These are phyloP conservation scores for Ceratina calcarata DNA, from an alignment of 1,140 invertebrate species.

Conservation along the genomic window DNA sequence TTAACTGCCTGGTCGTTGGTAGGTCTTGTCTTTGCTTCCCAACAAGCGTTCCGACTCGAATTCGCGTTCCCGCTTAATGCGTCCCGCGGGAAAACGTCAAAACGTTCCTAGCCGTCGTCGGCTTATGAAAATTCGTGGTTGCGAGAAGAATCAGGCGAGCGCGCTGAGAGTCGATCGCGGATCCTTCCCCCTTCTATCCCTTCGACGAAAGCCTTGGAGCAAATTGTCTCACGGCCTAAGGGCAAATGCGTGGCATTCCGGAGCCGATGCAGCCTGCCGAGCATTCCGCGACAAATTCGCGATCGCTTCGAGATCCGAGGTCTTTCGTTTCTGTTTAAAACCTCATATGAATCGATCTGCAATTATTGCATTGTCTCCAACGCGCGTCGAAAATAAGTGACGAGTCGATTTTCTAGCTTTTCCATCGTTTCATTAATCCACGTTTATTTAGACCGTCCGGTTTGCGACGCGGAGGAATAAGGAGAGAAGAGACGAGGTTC, in stretches of 20 bases:
- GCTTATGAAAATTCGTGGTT: no score
- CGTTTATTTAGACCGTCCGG: background rate
- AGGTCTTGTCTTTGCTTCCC: constrained; percentile 3
- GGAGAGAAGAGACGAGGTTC: background rate
- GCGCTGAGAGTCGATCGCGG: background rate
- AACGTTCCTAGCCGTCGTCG: no score
- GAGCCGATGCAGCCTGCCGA: background rate
- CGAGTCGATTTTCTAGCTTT: background rate
- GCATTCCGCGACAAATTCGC: background rate
- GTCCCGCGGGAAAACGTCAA: background rate
- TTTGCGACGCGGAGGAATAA: background rate
- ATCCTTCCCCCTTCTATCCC: background rate
- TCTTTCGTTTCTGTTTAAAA: background rate
- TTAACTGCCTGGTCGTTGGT: constrained; percentile 4
- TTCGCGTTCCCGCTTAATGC: background rate
- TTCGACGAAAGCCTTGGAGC: background rate
- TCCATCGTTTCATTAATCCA: no score
- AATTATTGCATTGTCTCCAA: no score
- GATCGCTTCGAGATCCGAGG: background rate
- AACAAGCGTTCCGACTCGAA: background rate
- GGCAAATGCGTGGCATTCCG: constrained; percentile 18
- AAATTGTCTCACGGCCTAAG: background rate
- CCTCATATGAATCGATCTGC: no score
- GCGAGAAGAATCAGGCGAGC: no score
- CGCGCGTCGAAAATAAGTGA: no score